Evolutionary conservation across 1,140 invertebrate species (phyloP), one percentile per base, ranked within the genome.

Genomic region (Drosophila subobscura): DNA sequence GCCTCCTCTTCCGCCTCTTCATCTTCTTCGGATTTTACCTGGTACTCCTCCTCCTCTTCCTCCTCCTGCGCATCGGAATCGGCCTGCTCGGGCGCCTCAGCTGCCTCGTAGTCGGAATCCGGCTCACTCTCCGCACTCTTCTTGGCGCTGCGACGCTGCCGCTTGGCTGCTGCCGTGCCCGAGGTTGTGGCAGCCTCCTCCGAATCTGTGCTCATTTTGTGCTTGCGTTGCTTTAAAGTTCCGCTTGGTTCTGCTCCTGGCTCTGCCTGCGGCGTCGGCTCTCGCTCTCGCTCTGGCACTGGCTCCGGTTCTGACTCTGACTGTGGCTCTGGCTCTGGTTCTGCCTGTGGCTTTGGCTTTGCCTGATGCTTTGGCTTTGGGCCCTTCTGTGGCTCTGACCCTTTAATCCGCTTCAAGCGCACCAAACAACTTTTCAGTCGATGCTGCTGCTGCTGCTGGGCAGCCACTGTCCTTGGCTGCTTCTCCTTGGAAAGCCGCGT

Each of bases 101-200:
- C 40, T 6, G 53, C 76, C 20, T 84, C 77, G 23, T 79, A 85
- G 25, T 84, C 81, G 1, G 76, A 77, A 22, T 83, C 73, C 0
- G 58, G 50, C 5, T 74, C 70, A 37, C 59, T 72, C 49, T 79
- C 72, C 72, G 25, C 29, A 40, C 42, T 44, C 22, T 47, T 57
- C 12, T 63, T 64, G 16, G 20, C 53, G 51, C 52, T 3, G 10
- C 33, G 33, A 10, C 37, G 23, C 51, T 47, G 4, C 60, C 67
- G 33, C 33, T 71, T 16, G 27, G 59, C 51, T 63, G 67, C 49
- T 14, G 33, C 33, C 33, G 33, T 37, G 33, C 33, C 33, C 33
- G 81, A 85, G 37, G 81, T 85, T n/a, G 77, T 84, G 25, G 83
- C 83, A 29, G 80, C 52, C 55, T 84, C 51, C 6, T 89, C 84